Conservation (phyloP, 2,113 vertebrate genomes). For the Saguinus midas region DNA sequence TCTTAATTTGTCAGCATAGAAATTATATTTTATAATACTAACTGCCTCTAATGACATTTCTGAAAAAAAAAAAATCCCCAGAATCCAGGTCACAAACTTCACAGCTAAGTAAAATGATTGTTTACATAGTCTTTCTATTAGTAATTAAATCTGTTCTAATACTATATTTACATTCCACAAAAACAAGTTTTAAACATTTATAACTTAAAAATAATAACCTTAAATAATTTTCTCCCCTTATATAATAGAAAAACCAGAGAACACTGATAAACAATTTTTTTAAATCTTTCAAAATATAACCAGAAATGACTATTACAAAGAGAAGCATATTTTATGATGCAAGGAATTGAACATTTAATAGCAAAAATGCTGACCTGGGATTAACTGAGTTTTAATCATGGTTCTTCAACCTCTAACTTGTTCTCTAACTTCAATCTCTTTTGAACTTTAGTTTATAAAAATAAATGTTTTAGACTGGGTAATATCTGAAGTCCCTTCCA, state of each 20-base stretch:
- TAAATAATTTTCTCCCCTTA: not conserved
- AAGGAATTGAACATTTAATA: constrained; percentile 3
- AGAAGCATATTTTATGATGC: not conserved
- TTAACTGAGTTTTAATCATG: not conserved
- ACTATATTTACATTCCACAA: not conserved
- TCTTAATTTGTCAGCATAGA: constrained; percentile 21
- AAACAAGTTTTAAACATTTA: constrained; percentile 19
- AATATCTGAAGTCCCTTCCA: not conserved
- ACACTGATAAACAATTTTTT: not conserved
- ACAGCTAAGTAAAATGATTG: constrained; percentile 30
- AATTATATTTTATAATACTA: not conserved
- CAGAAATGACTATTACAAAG: constrained; percentile 5
- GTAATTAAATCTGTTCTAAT: constrained; percentile 18
- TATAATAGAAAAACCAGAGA: constrained; percentile 16
- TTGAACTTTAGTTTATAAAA: not conserved
- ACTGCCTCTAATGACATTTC: not conserved
- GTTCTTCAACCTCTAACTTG: constrained; percentile 1
- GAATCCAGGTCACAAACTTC: constrained; percentile 19
- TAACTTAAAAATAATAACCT: not conserved
- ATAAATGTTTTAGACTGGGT: not conserved
- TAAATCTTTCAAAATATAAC: not conserved
- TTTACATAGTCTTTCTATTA: not conserved
- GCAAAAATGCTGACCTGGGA: not conserved
- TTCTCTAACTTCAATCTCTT: not conserved
- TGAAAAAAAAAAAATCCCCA: not conserved